Percentiles rank a stretch among this genome's conserved stretches.
Evolutionary conservation across 2,888 invertebrate species (phyloP).

Genomic region (Priapulus caudatus): DNA sequence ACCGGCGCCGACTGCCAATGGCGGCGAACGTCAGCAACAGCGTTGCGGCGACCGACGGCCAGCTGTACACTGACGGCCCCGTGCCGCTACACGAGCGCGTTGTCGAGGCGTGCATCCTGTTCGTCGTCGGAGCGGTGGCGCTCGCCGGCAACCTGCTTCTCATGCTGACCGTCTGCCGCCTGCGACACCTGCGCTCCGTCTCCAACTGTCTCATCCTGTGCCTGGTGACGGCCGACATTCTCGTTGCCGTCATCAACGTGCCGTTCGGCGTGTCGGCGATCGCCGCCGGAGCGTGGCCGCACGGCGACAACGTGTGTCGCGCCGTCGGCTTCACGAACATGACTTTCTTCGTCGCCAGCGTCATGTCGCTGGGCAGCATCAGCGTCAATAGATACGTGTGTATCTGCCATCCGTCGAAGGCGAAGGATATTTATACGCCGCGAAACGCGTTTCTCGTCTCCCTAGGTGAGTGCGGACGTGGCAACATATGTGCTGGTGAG

Average conservation of each 20-base stretch:
- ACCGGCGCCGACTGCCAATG: too few species aligned
- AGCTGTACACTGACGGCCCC: too few species aligned
- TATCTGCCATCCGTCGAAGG: neutral
- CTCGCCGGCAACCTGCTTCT: constrained; percentile 25
- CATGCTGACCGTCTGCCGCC: constrained; percentile 25
- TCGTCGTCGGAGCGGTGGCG: constrained; percentile 21
- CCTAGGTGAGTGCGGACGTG: constrained; percentile 23
- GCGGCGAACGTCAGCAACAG: too few species aligned
- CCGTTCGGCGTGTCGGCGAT: constrained; percentile 28
- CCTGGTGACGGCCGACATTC: constrained; percentile 27
- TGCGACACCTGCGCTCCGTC: constrained; percentile 20
- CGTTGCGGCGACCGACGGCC: too few species aligned
- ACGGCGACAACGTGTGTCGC: constrained; percentile 22
- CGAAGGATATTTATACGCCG: neutral
- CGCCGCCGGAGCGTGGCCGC: constrained; percentile 22
- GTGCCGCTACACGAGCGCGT: too few species aligned
- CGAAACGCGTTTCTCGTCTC: constrained; percentile 15
- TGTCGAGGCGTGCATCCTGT: constrained; percentile 20
- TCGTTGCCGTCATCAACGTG: constrained; percentile 30
- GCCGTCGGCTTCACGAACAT: constrained; percentile 29
- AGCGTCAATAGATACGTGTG: neutral
- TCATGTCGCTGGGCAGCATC: constrained; percentile 3
- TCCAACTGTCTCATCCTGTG: constrained; percentile 27
- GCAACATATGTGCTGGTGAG: too few species aligned
- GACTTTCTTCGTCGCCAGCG: constrained; percentile 17